Conservation (phyloP, 2,113 vertebrate genomes). For the Scomber colias region DNA sequence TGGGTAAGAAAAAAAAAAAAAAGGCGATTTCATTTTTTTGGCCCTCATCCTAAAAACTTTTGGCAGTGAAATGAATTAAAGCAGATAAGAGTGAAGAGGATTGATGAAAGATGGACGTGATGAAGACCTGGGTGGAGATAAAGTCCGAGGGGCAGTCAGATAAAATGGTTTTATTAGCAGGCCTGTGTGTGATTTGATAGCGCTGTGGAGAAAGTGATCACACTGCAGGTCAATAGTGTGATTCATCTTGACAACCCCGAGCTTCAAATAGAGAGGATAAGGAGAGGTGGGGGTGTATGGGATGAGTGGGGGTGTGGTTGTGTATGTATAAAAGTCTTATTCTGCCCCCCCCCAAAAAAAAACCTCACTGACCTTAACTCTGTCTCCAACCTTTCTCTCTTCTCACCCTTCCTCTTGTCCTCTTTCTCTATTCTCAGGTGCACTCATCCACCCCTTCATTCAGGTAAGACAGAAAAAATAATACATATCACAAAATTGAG, state of each 20-base stretch:
- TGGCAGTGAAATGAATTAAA: neutral
- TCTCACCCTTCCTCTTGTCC: conserved; percentile 16
- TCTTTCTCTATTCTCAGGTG: conserved; percentile 29
- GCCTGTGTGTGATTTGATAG: conserved; percentile 23
- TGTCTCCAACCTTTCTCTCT: conserved; percentile 35
- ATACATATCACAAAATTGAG: neutral
- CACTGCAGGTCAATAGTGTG: conserved; percentile 17
- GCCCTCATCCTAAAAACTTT: too few species aligned
- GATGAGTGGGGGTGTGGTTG: conserved; percentile 27
- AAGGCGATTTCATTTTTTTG: too few species aligned
- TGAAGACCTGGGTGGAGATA: conserved; percentile 2
- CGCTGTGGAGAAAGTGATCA: conserved; percentile 17
- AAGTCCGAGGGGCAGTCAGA: conserved; percentile 8
- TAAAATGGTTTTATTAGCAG: conserved; percentile 49
- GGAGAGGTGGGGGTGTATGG: conserved; percentile 24
- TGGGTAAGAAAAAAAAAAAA: too few species aligned
- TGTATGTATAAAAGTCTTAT: conserved; percentile 67
- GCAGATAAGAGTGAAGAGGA: neutral
- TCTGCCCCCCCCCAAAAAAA: conserved; percentile 30
- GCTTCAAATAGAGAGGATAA: conserved; percentile 56
- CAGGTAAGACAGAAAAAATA: conserved; percentile 57
- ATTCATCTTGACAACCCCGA: conserved; percentile 38
- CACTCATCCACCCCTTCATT: conserved; percentile 48
- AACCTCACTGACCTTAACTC: conserved; percentile 38
- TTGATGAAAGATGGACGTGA: neutral